Conservation (phyloP, 2,888 invertebrate species). For the Hydroisotoma schaefferi region DNA sequence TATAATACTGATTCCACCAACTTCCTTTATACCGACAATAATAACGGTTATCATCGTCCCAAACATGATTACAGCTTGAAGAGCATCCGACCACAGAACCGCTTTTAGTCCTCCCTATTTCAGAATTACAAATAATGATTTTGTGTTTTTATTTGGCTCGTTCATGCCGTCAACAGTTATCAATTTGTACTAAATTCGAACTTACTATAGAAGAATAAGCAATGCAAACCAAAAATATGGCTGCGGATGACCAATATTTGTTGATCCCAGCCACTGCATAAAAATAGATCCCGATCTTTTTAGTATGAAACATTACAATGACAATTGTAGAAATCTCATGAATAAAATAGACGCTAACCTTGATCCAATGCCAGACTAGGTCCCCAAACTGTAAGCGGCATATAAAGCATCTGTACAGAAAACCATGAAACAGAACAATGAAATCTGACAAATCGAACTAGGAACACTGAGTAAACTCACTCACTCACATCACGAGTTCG, state of each 20-base stretch:
- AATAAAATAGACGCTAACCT: conserved; percentile 14
- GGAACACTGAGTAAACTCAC: no score
- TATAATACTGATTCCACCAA: conserved; percentile 63
- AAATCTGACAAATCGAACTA: no score
- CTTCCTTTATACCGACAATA: conserved; percentile 49
- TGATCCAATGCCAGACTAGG: conserved; percentile 40
- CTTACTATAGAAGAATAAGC: conserved; percentile 33
- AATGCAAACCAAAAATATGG: conserved; percentile 36
- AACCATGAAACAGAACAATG: no score
- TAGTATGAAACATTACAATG: background rate
- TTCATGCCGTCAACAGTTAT: background rate
- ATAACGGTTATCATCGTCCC: conserved; percentile 62
- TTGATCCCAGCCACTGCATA: conserved; percentile 34
- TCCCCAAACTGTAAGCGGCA: conserved; percentile 38
- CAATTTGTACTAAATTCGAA: no score
- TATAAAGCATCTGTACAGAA: conserved; percentile 41
- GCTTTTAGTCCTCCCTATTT: conserved; percentile 34
- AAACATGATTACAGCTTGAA: conserved; percentile 72
- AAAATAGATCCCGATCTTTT: background rate
- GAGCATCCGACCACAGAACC: conserved; percentile 71
- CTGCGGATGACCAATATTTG: conserved; percentile 21
- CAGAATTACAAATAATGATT: background rate
- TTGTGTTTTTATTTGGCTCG: background rate
- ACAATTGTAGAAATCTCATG: background rate
- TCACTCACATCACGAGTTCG: no score